phyloP scores from a whole-genome alignment of 2,113 vertebrate species.

The Gyps fulvus region DNA sequence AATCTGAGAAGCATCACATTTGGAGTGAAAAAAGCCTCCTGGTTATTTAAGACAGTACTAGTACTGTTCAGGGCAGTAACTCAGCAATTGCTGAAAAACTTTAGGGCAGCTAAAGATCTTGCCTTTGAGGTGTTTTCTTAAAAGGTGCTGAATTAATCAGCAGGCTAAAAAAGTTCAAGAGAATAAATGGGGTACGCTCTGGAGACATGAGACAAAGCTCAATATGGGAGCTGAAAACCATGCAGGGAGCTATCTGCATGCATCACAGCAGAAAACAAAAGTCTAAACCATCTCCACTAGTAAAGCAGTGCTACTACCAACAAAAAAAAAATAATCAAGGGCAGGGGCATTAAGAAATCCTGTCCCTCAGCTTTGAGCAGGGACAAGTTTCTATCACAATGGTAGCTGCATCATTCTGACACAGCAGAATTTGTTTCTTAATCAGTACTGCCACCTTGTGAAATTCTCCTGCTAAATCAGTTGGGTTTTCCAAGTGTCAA shows the following conservation, averaged over 20 bases:
- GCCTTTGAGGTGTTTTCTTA: rapidly evolving
- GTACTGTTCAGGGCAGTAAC: background rate
- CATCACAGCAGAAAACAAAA: background rate
- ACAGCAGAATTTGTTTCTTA: background rate
- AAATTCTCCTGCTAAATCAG: rapidly evolving
- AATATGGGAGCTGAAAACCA: rapidly evolving
- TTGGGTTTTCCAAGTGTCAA: rapidly evolving
- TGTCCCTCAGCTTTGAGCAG: background rate
- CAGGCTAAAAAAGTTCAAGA: no score
- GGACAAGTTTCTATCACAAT: rapidly evolving
- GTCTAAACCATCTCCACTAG: rapidly evolving
- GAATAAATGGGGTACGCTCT: rapidly evolving
- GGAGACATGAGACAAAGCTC: background rate
- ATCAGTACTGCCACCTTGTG: background rate
- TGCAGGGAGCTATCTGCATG: rapidly evolving
- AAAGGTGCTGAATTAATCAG: no score
- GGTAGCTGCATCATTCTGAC: background rate
- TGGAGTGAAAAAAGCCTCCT: background rate
- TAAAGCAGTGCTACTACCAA: rapidly evolving
- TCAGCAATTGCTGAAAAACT: rapidly evolving
- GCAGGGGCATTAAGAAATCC: rapidly evolving
- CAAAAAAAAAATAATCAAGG: rapidly evolving
- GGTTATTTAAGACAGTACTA: no score
- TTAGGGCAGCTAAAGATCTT: rapidly evolving
- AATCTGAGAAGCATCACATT: rapidly evolving